Evolutionary conservation across 2,888 invertebrate species (phyloP).

Genomic region (Melinaea menophilus): DNA sequence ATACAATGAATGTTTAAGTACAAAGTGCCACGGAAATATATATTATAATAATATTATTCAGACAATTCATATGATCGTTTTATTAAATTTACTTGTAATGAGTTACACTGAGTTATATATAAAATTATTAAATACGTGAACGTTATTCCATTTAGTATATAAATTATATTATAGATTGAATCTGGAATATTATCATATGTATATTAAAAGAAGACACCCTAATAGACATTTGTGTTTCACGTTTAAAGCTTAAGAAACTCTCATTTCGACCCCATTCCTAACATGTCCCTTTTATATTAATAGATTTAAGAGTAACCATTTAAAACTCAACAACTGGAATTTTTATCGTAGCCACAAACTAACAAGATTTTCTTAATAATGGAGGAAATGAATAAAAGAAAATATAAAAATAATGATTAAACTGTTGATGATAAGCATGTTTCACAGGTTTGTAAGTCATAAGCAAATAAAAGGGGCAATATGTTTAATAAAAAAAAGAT

Average conservation of each 20-base stretch:
- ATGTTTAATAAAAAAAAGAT: too few relatives aligned
- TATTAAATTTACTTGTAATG: neutral
- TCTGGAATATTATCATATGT: too few relatives aligned
- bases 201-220: too few relatives aligned
- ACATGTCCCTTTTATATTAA: conserved; percentile 10
- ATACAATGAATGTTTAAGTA: too few relatives aligned
- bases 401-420: too few relatives aligned
- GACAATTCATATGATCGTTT: neutral
- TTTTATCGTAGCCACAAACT: conserved; percentile 27
- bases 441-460: too few relatives aligned
- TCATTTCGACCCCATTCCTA: neutral
- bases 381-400: conserved; percentile 11
- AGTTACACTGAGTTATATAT: neutral
- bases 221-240: too few relatives aligned
- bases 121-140: neutral
- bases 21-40: neutral
- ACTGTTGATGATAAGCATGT: too few relatives aligned
- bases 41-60: neutral
- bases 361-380: conserved; percentile 33
- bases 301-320: conserved; percentile 18
- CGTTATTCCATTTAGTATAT: too few relatives aligned
- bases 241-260: neutral
- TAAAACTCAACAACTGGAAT: conserved; percentile 19
- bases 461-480: too few relatives aligned
- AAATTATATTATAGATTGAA: too few relatives aligned